These are phyloP conservation scores for Coregonus clupeaformis DNA, from an alignment of 2,113 vertebrate species.

Conservation along the genomic window DNA sequence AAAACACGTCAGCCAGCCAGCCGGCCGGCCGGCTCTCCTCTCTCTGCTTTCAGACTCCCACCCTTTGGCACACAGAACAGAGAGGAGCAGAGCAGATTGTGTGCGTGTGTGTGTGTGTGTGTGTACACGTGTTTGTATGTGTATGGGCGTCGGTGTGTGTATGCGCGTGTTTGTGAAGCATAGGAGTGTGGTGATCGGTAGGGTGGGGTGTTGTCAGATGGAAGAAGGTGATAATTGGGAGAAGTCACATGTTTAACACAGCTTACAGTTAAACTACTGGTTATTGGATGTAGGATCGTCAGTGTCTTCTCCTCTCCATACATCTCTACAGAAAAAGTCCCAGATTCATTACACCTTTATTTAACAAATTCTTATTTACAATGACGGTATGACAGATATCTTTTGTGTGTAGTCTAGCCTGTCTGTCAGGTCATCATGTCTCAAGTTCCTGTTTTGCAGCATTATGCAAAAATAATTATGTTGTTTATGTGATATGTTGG, in stretches of 20 bases:
- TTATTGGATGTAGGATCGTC: constrained; percentile 39
- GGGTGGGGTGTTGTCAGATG: constrained; percentile 26
- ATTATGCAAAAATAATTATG: too few species aligned
- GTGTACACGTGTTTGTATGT: background rate
- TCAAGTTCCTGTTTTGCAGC: too few species aligned
- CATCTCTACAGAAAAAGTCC: background rate
- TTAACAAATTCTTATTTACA: too few species aligned
- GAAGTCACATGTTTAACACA: constrained; percentile 35
- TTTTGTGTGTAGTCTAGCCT: too few species aligned
- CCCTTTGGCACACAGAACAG: constrained; percentile 17
- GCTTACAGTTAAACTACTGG: constrained; percentile 17
- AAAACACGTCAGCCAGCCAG: constrained; percentile 30
- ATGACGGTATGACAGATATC: too few species aligned
- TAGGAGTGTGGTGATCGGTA: background rate
- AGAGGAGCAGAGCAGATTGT: constrained; percentile 16
- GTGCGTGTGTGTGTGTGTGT: constrained; percentile 5
- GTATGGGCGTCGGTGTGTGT: background rate
- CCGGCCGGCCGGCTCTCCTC: background rate
- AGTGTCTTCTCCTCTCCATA: background rate
- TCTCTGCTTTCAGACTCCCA: constrained; percentile 9
- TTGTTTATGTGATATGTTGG: too few species aligned
- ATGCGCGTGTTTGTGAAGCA: constrained; percentile 18
- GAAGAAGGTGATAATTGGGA: constrained; percentile 65
- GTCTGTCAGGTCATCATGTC: too few species aligned
- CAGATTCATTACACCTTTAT: background rate